Evolutionary conservation across 2,113 vertebrate species (phyloP).

Genomic region (Ariopsis seemanni): DNA sequence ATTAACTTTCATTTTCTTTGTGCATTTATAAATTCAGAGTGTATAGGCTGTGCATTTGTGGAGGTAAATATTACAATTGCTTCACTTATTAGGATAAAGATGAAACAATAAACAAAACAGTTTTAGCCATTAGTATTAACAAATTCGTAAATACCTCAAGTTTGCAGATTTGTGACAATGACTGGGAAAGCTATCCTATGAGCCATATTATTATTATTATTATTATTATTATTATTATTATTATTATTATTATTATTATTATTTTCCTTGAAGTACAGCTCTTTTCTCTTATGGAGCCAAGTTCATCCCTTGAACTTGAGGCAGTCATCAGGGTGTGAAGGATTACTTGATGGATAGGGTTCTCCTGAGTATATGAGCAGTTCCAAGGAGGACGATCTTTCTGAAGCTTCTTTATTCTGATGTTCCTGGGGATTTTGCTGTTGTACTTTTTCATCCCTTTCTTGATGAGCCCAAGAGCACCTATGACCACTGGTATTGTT

Average conservation of each 20-base stretch:
- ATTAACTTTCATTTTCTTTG: conserved; percentile 34
- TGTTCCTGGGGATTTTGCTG: too few relatives aligned
- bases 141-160: conserved; percentile 45
- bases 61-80: conserved; percentile 39
- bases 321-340: too few relatives aligned
- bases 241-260: background rate
- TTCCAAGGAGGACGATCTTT: too few relatives aligned
- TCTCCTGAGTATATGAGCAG: too few relatives aligned
- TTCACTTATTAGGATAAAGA: conserved; percentile 4
- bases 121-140: background rate
- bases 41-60: conserved; percentile 15
- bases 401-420: too few relatives aligned
- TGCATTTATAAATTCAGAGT: conserved; percentile 1
- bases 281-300: too few relatives aligned
- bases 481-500: too few relatives aligned
- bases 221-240: background rate
- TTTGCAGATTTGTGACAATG: conserved; percentile 59
- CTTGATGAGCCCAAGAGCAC: too few relatives aligned
- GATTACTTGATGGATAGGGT: too few relatives aligned
- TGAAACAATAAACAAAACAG: conserved; percentile 49
- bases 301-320: too few relatives aligned
- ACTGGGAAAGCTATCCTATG: conserved; percentile 31
- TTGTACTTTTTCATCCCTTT: too few relatives aligned
- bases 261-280: too few relatives aligned
- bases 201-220: background rate